phyloP scores from a whole-genome alignment of 2,888 invertebrate species.

The Aspidapion aeneum region DNA sequence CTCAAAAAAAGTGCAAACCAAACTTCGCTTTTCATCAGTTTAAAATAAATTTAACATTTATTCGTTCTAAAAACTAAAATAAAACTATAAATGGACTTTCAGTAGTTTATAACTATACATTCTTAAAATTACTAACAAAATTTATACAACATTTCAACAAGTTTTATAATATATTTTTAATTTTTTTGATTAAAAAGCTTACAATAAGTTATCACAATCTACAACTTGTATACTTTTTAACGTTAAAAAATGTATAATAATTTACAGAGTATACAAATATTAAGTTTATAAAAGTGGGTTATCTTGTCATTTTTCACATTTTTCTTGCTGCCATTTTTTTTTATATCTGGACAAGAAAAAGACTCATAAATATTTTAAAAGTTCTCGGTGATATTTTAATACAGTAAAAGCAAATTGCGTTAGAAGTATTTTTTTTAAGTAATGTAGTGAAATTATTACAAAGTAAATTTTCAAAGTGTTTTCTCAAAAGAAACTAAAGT shows the following conservation, averaged over 20 bases:
- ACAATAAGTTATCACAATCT: constrained; percentile 27
- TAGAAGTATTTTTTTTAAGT: no score
- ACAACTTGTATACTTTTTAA: constrained; percentile 20
- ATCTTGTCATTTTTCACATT: no score
- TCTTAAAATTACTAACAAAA: constrained; percentile 12
- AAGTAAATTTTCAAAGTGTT: no score
- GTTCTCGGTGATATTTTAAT: no score
- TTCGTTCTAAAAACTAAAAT: not conserved
- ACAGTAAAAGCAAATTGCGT: no score
- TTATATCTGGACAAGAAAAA: no score
- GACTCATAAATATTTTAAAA: no score
- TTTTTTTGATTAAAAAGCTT: constrained; percentile 21
- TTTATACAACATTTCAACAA: constrained; percentile 23
- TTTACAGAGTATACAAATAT: constrained; percentile 6
- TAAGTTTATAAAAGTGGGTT: not conserved
- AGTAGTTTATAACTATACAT: not conserved
- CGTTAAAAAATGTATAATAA: not conserved
- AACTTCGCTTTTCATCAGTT: not conserved
- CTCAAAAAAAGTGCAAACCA: no score
- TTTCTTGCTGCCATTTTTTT: no score
- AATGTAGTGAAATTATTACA: no score
- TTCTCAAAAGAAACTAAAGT: no score
- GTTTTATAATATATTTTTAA: constrained; percentile 20
- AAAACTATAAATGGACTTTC: not conserved
- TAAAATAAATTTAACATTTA: not conserved